Percentiles rank a stretch among this genome's conserved stretches.
Evolutionary conservation across 2,797 vertebrate species (phyloP).

Genomic region (Mus minutoides): DNA sequence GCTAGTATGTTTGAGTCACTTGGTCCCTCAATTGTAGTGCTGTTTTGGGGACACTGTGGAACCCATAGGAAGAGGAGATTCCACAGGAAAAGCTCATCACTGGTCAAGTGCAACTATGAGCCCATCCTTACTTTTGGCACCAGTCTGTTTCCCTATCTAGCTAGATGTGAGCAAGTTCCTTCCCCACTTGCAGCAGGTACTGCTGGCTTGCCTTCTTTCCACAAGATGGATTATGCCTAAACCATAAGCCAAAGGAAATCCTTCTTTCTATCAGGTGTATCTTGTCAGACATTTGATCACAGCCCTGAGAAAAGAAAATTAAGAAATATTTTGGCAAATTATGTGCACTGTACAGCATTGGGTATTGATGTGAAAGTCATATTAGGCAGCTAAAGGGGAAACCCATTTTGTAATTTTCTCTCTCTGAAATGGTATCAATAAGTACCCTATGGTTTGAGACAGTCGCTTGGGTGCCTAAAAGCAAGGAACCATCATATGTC

Average conservation of each 20-base stretch:
- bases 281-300: not conserved
- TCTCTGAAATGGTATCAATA: not conserved
- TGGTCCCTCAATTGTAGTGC: not conserved
- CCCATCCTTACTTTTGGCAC: no score
- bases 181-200: no score
- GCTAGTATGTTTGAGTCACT: no score
- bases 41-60: not conserved
- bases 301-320: not conserved
- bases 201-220: not conserved
- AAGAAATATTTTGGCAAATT: not conserved
- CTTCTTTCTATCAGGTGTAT: not conserved
- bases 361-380: not conserved
- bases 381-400: not conserved
- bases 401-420: not conserved
- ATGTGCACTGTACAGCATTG: no score
- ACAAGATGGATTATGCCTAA: not conserved
- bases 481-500: not conserved
- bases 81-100: not conserved
- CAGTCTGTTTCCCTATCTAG: not conserved
- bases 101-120: no score
- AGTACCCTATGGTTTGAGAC: not conserved
- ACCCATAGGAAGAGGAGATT: not conserved
- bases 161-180: no score
- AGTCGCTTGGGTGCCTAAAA: not conserved
- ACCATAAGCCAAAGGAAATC: not conserved